Conservation (phyloP, 2,113 vertebrate genomes). For the Anhinga rufa region DNA sequence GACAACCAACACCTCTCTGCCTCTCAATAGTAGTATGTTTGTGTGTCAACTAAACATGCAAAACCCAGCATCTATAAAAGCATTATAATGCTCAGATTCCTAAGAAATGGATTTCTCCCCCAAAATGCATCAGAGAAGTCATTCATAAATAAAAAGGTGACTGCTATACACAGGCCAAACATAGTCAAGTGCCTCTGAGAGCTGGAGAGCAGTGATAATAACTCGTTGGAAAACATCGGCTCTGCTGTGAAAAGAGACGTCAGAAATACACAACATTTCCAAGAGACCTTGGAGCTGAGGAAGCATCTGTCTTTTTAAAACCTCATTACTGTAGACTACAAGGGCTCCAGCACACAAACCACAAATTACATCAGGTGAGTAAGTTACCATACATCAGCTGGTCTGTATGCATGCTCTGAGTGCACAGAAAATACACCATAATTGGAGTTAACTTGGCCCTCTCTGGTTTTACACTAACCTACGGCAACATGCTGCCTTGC, state of each 20-base stretch:
- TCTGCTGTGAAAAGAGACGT: constrained; percentile 2
- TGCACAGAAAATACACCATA: neutral
- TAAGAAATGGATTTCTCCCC: neutral
- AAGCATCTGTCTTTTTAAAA: constrained; percentile 54
- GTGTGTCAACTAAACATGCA: neutral
- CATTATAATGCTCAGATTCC: neutral
- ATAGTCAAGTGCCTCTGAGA: neutral
- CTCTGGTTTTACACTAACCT: neutral
- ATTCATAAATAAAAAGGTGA: neutral
- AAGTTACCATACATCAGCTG: constrained; percentile 31
- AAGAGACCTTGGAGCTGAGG: constrained; percentile 37
- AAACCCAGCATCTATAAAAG: neutral
- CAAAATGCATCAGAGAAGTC: neutral
- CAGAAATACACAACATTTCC: constrained; percentile 16
- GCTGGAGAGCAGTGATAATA: neutral
- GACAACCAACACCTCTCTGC: neutral
- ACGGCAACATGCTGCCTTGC: neutral
- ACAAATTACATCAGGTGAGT: constrained; percentile 54
- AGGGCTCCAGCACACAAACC: constrained; percentile 18
- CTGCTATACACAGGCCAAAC: neutral
- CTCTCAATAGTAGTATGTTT: neutral
- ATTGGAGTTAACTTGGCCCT: neutral
- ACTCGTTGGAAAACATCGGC: neutral
- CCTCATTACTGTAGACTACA: constrained; percentile 7
- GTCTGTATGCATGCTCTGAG: neutral